Evolutionary conservation across 2,797 vertebrate genomes (phyloP).

Genomic region (Allobates femoralis): DNA sequence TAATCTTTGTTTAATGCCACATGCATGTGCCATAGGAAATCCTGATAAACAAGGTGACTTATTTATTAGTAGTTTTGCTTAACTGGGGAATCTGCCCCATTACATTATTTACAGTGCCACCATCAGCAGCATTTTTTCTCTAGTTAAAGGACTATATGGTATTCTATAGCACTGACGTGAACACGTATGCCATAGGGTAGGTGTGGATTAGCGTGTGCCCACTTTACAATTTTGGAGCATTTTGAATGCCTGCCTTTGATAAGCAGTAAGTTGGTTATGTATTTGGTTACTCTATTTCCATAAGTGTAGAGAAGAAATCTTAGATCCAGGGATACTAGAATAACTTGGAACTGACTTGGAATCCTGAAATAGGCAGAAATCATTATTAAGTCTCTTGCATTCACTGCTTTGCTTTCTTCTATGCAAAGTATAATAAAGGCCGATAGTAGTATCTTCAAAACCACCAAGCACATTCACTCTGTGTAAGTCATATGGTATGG

Average conservation of each 20-base stretch:
- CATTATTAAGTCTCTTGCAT: slow-evolving; percentile 62
- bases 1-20: slow-evolving; percentile 72
- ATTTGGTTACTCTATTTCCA: slow-evolving; percentile 54
- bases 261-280: slow-evolving; percentile 69
- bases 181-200: slow-evolving; percentile 67
- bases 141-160: slow-evolving; percentile 70
- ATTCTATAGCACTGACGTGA: slow-evolving; percentile 74
- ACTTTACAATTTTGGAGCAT: slow-evolving; percentile 68
- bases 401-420: slow-evolving; percentile 65
- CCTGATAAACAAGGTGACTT: slow-evolving; percentile 70
- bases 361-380: slow-evolving; percentile 65
- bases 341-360: slow-evolving; percentile 59
- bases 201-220: slow-evolving; percentile 69
- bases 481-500: slow-evolving; percentile 74
- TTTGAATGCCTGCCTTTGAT: slow-evolving; percentile 60
- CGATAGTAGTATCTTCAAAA: slow-evolving; percentile 74
- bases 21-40: slow-evolving; percentile 74
- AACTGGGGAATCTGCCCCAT: slow-evolving; percentile 67
- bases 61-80: slow-evolving; percentile 59
- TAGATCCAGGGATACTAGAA: slow-evolving; percentile 52
- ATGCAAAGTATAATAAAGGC: slow-evolving; percentile 69
- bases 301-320: slow-evolving; percentile 56
- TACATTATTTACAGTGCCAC: slow-evolving; percentile 76
- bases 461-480: slow-evolving; percentile 74
- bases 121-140: slow-evolving; percentile 72